Conservation (phyloP, 2,888 invertebrate species). For the Eremobia ochroleuca region DNA sequence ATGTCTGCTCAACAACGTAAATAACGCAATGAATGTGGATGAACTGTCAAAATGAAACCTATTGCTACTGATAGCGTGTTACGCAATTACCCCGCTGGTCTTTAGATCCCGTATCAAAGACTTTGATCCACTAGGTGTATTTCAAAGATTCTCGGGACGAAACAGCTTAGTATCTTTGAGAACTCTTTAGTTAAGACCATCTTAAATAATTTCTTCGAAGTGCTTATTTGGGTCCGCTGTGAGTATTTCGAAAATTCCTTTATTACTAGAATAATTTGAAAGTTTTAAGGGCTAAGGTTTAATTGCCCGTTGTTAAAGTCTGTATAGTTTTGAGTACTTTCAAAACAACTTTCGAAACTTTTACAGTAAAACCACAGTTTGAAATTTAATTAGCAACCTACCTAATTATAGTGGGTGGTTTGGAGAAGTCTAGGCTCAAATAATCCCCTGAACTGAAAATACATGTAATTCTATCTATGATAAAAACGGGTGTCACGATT, state of each 20-base stretch:
- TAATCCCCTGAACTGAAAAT: not conserved
- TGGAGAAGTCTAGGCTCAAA: not conserved
- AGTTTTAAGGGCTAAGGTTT: conserved; percentile 30
- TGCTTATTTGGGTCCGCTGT: not conserved
- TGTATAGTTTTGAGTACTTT: conserved; percentile 44
- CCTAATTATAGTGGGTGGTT: conserved; percentile 4
- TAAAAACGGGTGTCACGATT: not conserved
- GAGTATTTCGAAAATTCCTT: conserved; percentile 44
- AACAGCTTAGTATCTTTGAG: conserved; percentile 35
- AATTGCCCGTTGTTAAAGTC: conserved; percentile 30
- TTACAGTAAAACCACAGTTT: conserved; percentile 1
- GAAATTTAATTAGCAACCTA: conserved; percentile 15
- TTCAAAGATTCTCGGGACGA: conserved; percentile 17
- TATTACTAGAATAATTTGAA: conserved; percentile 28
- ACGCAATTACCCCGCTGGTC: too few species aligned
- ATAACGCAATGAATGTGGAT: too few species aligned
- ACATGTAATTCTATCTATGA: not conserved
- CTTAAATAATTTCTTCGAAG: conserved; percentile 16
- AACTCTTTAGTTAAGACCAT: conserved; percentile 13
- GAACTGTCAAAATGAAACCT: too few species aligned
- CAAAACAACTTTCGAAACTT: conserved; percentile 35
- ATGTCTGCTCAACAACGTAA: too few species aligned
- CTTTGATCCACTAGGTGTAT: conserved; percentile 15
- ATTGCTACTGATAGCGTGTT: too few species aligned
- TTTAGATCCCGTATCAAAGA: conserved; percentile 19